phyloP scores from a whole-genome alignment of 2,888 invertebrate genomes.

The Troides aeacus region DNA sequence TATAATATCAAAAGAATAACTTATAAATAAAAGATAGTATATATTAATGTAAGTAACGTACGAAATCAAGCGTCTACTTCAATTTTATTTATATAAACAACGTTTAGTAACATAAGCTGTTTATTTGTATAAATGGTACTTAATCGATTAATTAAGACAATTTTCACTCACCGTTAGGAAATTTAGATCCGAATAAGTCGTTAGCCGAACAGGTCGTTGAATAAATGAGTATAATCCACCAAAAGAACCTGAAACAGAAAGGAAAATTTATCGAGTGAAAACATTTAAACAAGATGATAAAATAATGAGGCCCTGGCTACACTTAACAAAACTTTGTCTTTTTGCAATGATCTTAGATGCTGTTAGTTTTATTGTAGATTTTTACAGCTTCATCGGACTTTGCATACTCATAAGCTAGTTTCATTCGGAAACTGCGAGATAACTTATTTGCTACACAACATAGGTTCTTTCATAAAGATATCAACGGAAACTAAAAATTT shows the following conservation, averaged over 20 bases:
- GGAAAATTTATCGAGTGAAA: not conserved
- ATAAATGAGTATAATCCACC: conserved; percentile 46
- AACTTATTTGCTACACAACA: too few species aligned
- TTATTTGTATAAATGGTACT: not conserved
- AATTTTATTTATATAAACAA: too few species aligned
- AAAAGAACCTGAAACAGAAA: conserved; percentile 49
- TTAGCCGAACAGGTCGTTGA: conserved; percentile 53
- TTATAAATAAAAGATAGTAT: too few species aligned
- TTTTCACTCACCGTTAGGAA: conserved; percentile 56
- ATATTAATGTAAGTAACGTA: too few species aligned
- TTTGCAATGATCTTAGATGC: not conserved
- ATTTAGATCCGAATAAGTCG: conserved; percentile 66
- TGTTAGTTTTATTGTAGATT: not conserved
- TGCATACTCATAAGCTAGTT: too few species aligned
- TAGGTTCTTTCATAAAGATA: too few species aligned
- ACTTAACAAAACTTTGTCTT: not conserved
- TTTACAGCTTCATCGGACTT: too few species aligned
- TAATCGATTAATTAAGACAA: not conserved
- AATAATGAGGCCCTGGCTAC: not conserved
- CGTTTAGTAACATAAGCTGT: too few species aligned
- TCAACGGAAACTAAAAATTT: too few species aligned
- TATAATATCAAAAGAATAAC: too few species aligned
- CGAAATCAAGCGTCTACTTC: too few species aligned
- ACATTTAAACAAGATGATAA: not conserved
- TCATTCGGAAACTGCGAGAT: too few species aligned